Conservation (phyloP, 2,797 vertebrate species). For the Pseudochirops cupreus region DNA sequence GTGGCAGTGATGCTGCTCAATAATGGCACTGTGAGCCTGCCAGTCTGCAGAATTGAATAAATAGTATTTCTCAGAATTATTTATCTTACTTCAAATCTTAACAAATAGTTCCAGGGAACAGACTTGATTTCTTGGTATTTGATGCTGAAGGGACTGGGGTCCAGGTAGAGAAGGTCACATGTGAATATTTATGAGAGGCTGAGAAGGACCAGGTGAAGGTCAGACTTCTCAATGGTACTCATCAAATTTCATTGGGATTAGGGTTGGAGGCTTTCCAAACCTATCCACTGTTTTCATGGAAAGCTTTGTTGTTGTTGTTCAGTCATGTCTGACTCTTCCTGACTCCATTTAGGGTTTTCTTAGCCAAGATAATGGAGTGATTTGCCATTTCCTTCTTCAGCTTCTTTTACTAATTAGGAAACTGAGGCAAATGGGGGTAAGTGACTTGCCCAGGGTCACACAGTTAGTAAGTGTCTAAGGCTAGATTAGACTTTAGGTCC, state of each 20-base stretch:
- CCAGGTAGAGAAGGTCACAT: conserved; percentile 46
- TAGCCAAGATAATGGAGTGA: not conserved
- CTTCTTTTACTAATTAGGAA: not conserved
- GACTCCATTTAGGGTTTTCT: not conserved
- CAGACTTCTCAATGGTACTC: not conserved
- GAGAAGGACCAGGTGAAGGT: not conserved
- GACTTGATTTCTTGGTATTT: conserved; percentile 66
- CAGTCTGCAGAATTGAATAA: not conserved
- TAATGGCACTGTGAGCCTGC: not conserved
- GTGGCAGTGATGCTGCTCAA: not conserved
- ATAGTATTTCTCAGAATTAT: conserved; percentile 41
- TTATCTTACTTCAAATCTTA: conserved; percentile 40
- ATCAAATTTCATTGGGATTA: not conserved
- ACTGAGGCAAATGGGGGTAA: too few relatives aligned
- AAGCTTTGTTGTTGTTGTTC: not conserved
- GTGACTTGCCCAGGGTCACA: not conserved
- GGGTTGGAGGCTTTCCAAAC: not conserved
- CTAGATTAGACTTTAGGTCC: not conserved
- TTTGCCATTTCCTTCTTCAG: not conserved
- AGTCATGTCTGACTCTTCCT: not conserved
- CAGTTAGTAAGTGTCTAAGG: not conserved
- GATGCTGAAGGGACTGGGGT: conserved; percentile 24
- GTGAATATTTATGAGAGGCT: conserved; percentile 66
- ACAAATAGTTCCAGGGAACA: not conserved
- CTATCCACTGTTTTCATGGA: not conserved